Base-by-base conservation (phyloP, 2,888 invertebrate species). In the Eupithecia exiguata region DNA sequence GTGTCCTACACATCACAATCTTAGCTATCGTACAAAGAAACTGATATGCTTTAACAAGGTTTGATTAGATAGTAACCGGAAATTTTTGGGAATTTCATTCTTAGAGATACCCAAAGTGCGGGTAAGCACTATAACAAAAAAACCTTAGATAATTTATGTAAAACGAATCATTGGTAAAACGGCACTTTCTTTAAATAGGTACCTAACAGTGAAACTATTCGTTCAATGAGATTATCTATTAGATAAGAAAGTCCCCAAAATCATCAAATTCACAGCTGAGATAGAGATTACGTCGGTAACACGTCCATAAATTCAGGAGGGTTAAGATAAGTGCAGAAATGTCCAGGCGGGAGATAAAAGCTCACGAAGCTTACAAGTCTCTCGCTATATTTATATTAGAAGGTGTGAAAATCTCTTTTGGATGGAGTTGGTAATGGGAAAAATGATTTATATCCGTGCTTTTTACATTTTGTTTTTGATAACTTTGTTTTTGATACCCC, bases 241-340 rank as follows among this genome's bases (percentile, higher is more conserved):
- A 46, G 14, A 30, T 49, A 68, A 30, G 35, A 49, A 49, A 68
- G 68, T 58, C 49, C 49, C 21, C 49, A 58, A 58, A 68, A 68
- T 53, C 36, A 53, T 71, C 58, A 40, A 66, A 70, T 66, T 70
- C 69, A 66, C 61, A 74, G 70, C 69, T 61, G 25, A 58, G 68
- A 75, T 73, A 71, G 73, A 83, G 81, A 82, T 85, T 78, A 82
- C 81, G 77, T 79, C 77, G 78, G 81, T 80, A 80, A 82, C 80
- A 80, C 81, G 80, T 79, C 74, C 80, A 85, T 85, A 85, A 84
- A 85, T 85, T 83, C 78, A 68, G 70, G 71, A 77, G 81, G 80
- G 80, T 78, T 84, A 80, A 80, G 81, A 81, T 83, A 82, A 83
- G 79, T 81, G 77, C 78, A 77, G 77, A 80, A 78, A 79, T 77